A percentile compares a stretch with the other conserved stretches of the same genome.
Evolutionary conservation across 1,140 invertebrate species (phyloP).

Genomic region (Cydia splendana): DNA sequence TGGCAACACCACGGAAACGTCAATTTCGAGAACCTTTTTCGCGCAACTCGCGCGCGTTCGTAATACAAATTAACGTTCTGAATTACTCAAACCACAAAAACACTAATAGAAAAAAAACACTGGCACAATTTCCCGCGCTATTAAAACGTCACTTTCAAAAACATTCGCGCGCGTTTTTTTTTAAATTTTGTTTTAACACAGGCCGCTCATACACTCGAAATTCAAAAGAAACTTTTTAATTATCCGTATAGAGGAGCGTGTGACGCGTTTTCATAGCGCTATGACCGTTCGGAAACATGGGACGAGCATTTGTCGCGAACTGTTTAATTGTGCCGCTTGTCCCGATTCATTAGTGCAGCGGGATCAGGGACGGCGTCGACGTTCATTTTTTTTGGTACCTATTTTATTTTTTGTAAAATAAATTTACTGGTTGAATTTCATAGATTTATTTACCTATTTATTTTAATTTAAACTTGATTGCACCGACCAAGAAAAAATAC

Average conservation of each 20-base stretch:
- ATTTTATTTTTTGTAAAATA: not conserved
- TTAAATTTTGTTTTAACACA: too few species aligned
- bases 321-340: conserved; percentile 73
- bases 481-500: too few species aligned
- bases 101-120: not conserved
- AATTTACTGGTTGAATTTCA: not conserved
- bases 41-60: not conserved
- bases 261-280: conserved; percentile 27
- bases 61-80: conserved; percentile 11
- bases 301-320: conserved; percentile 64
- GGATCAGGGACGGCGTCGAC: conserved; percentile 54
- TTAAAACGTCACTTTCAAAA: not conserved
- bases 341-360: conserved; percentile 76
- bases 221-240: conserved; percentile 16
- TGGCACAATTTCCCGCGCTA: conserved; percentile 5
- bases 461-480: too few species aligned
- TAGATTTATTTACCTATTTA: too few species aligned
- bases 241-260: not conserved
- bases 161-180: too few species aligned
- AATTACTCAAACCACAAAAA: not conserved
- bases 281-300: conserved; percentile 55
- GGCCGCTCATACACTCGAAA: too few species aligned
- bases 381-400: not conserved
- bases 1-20: conserved; percentile 21
- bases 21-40: not conserved